Base-by-base conservation (phyloP, 2,888 invertebrate species). In the Clusia tigrina region DNA sequence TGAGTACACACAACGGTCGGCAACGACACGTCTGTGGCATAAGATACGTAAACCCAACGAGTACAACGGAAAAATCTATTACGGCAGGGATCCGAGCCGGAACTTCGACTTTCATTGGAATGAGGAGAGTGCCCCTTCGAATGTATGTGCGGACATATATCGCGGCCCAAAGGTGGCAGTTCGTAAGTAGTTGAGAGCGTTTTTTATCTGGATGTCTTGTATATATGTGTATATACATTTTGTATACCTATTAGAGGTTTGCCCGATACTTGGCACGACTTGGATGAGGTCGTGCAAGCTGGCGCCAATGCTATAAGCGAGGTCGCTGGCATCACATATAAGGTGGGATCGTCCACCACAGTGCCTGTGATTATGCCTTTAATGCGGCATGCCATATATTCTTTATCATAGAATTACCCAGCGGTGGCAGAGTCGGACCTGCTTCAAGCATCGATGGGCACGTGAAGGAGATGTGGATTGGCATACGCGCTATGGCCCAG, bases 51-150 rank as follows among this genome's bases (percentile, higher is more conserved):
- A 84, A 1, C 76, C 74, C 5, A 74, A 70, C 15, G 62, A 64
- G 2, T 71, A 74, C 52, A 67, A 68, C 0, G 66, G 66, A 2
- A 76, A 76, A 48, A 66, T 70, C 25, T 69, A 65, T 15, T 54
- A 69, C 1, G 90, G 90, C 2, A 86, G 85, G 0, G 90, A 90
- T 74, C 85, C 85, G 0, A 90, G 90, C 76, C 79, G 90, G 24
- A 90, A 90, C 79, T 90, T 88, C 70, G 88, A 85, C 52, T 86
- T 85, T 67, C 84, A 87, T 67, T 89, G 89, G 89, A 86, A 69
- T 32, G 76, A 79, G 64, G 66, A 69, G 6, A 78, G 79, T 1
- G 67, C 80, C 1, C 79, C 79, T 0, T 18, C 63, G 1, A 55
- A 72, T 67, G 71, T 86, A 0, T 91, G 91, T 77, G 72, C 79